These are phyloP conservation scores for Spinus olivaceus DNA, from an alignment of 2,797 vertebrate species.

Conservation along the genomic window DNA sequence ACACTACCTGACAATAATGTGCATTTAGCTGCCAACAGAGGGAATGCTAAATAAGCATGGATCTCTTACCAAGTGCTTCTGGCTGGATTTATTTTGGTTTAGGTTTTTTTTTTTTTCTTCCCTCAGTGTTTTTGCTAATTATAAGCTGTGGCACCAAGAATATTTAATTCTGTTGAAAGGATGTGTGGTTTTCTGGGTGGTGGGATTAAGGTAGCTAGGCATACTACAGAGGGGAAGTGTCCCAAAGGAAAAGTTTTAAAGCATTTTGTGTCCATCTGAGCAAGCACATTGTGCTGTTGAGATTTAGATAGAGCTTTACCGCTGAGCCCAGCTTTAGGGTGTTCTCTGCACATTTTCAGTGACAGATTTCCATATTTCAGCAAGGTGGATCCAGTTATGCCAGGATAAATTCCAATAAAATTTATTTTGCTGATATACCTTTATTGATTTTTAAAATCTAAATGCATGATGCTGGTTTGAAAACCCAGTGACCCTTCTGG, in stretches of 20 bases:
- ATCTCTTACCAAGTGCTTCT: background rate
- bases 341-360: background rate
- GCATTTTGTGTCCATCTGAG: background rate
- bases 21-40: background rate
- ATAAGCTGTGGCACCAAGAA: background rate
- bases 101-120: background rate
- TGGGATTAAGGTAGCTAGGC: background rate
- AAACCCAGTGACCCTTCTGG: background rate
- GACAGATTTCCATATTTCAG: background rate
- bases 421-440: background rate
- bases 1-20: background rate
- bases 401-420: background rate
- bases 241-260: background rate
- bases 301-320: background rate
- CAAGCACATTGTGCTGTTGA: background rate
- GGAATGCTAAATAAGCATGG: background rate
- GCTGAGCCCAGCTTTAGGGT: background rate
- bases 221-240: background rate
- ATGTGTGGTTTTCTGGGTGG: background rate
- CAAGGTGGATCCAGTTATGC: background rate
- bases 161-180: slow-evolving; percentile 10
- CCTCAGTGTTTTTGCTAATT: slow-evolving; percentile 9
- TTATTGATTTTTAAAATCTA: background rate
- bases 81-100: slow-evolving; percentile 29
- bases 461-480: background rate